phyloP scores from a whole-genome alignment of 1,140 invertebrate species.

The Drosophila nasuta region DNA sequence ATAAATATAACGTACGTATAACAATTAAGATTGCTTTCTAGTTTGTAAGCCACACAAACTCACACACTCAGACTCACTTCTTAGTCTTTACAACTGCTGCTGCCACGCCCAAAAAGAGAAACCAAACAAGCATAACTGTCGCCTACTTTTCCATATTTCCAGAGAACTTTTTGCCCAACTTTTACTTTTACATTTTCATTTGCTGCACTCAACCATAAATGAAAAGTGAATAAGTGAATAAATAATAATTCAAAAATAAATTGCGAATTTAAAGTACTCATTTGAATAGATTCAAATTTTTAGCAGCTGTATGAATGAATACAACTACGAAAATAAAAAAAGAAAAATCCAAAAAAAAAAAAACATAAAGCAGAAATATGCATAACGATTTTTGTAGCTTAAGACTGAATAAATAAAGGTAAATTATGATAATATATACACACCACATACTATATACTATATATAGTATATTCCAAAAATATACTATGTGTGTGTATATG shows the following conservation, averaged over 20 bases:
- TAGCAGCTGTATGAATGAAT: constrained; percentile 31
- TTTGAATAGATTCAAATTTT: constrained; percentile 76
- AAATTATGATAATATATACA: constrained; percentile 77
- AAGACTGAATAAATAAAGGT: constrained; percentile 82
- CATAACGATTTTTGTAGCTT: constrained; percentile 83
- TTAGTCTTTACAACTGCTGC: constrained; percentile 31
- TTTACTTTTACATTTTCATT: constrained; percentile 43
- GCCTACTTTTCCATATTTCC: constrained; percentile 36
- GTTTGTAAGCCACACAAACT: constrained; percentile 43
- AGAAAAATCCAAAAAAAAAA: constrained; percentile 46
- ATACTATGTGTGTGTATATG: constrained; percentile 26
- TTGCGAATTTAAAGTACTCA: constrained; percentile 79
- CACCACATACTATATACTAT: constrained; percentile 43
- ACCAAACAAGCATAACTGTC: constrained; percentile 41
- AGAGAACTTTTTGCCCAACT: constrained; percentile 8
- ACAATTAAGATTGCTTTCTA: constrained; percentile 66
- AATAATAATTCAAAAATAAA: constrained; percentile 57
- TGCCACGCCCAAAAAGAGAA: constrained; percentile 42
- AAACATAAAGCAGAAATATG: constrained; percentile 71
- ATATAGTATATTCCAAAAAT: constrained; percentile 20
- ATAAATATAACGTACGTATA: constrained; percentile 20
- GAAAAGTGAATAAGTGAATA: constrained; percentile 30
- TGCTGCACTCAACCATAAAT: constrained; percentile 46
- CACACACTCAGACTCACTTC: constrained; percentile 7
- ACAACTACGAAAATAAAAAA: constrained; percentile 9